Percentiles rank a stretch among this genome's conserved stretches.
Evolutionary conservation across 2,797 vertebrate species (phyloP).

Genomic region (Aplochiton taeniatus): DNA sequence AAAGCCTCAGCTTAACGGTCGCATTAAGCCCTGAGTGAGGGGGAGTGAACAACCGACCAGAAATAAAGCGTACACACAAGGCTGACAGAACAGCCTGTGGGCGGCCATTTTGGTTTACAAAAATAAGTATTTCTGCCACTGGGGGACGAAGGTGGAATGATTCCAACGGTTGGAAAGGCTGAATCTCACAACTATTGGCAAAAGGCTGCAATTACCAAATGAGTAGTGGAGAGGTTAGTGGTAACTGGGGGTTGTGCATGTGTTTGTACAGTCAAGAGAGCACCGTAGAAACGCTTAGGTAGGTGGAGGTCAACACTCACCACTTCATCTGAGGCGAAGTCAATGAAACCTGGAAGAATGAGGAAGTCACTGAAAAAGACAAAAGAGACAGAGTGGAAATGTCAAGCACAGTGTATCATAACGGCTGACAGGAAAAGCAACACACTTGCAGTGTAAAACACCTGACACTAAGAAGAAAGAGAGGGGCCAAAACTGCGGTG

Average conservation of each 20-base stretch:
- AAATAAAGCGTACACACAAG: conserved; percentile 54
- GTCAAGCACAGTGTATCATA: background rate
- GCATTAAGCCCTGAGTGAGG: conserved; percentile 25
- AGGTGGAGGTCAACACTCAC: conserved; percentile 74
- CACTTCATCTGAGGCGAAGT: conserved; percentile 95
- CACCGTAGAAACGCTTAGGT: conserved; percentile 7
- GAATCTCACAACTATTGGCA: conserved; percentile 27
- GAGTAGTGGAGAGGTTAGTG: conserved; percentile 8
- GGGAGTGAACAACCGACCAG: conserved; percentile 24
- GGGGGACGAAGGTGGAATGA: conserved; percentile 8
- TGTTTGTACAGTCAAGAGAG: conserved; percentile 1
- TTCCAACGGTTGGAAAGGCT: conserved; percentile 18
- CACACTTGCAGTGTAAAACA: too few relatives aligned
- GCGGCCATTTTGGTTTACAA: background rate
- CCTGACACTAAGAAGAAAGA: too few relatives aligned
- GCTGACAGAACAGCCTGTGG: conserved; percentile 10
- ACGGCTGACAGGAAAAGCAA: background rate
- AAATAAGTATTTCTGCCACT: conserved; percentile 39
- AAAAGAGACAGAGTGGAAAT: conserved; percentile 29
- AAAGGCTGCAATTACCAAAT: conserved; percentile 25
- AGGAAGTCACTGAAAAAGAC: conserved; percentile 88
- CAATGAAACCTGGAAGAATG: conserved; percentile 95
- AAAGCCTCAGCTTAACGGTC: conserved; percentile 50
- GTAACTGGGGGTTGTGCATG: background rate
- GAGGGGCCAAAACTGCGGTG: too few relatives aligned